Percentiles rank a stretch among this genome's conserved stretches.
phyloP scores from a whole-genome alignment of 2,113 vertebrate genomes.

The Clarias macrocephalus region DNA sequence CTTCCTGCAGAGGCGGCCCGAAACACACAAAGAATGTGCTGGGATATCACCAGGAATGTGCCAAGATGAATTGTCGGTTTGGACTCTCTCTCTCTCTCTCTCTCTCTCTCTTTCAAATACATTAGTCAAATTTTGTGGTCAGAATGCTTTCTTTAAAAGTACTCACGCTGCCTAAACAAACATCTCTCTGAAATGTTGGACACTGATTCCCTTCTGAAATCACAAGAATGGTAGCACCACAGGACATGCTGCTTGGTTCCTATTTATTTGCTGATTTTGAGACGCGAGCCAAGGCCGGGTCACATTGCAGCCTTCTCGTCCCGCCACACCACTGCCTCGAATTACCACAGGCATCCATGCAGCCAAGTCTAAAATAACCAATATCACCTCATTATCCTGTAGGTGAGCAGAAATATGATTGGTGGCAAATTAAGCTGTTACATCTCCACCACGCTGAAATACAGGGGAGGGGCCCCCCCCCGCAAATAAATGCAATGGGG shows the following conservation, averaged over 20 bases:
- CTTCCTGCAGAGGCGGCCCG: conserved; percentile 50
- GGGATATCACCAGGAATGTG: conserved; percentile 46
- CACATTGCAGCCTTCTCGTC: conserved; percentile 39
- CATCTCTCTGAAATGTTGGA: conserved; percentile 30
- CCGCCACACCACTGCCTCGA: conserved; percentile 37
- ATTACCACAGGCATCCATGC: conserved; percentile 54
- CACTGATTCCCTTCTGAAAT: conserved; percentile 24
- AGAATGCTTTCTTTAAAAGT: conserved; percentile 41
- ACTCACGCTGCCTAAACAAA: conserved; percentile 20
- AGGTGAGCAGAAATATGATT: conserved; percentile 59
- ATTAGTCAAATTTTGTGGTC: conserved; percentile 48
- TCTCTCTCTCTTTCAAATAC: conserved; percentile 41
- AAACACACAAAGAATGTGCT: conserved; percentile 53
- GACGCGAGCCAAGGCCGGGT: conserved; percentile 29
- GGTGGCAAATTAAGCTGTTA: conserved; percentile 62
- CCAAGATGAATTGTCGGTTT: conserved; percentile 49
- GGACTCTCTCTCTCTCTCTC: conserved; percentile 27
- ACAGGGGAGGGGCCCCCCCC: conserved; percentile 43
- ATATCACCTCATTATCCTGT: conserved; percentile 54
- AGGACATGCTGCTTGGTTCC: conserved; percentile 31
- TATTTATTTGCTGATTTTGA: conserved; percentile 44
- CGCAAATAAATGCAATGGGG: conserved; percentile 51
- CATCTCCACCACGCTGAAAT: conserved; percentile 51
- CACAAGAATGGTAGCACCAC: conserved; percentile 30
- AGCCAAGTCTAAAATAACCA: conserved; percentile 55